Percentiles rank a stretch among this genome's conserved stretches.
Conservation (phyloP, 2,113 vertebrate genomes). For the Lampris megalopsis region DNA sequence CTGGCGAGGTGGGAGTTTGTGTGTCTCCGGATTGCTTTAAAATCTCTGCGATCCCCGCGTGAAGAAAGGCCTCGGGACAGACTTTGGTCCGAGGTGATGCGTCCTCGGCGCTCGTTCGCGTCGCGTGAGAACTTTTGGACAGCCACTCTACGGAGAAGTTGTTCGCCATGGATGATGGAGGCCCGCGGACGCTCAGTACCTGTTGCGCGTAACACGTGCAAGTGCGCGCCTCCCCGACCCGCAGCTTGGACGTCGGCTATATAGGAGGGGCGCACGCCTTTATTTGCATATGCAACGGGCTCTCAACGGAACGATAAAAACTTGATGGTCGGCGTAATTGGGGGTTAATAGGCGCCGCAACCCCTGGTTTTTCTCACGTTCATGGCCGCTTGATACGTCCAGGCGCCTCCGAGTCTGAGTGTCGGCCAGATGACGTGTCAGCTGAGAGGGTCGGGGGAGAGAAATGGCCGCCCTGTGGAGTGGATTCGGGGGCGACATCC, state of each 20-base stretch:
- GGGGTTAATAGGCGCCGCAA: constrained; percentile 74
- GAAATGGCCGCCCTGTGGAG: too few species aligned
- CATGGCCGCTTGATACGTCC: constrained; percentile 49
- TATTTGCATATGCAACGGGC: constrained; percentile 81
- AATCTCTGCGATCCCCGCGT: constrained; percentile 13
- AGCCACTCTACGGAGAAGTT: constrained; percentile 79
- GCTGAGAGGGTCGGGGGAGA: background rate
- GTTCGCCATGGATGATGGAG: constrained; percentile 48
- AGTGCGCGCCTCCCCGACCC: too few species aligned
- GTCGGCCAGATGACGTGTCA: constrained; percentile 63
- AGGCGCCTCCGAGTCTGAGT: constrained; percentile 81
- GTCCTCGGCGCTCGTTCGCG: background rate
- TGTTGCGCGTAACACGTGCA: too few species aligned
- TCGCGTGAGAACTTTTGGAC: constrained; percentile 69
- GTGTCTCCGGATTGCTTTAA: constrained; percentile 9
- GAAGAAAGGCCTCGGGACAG: background rate
- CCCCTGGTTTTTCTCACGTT: constrained; percentile 74
- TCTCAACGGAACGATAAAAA: constrained; percentile 76
- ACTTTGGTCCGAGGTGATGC: background rate
- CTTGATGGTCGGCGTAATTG: constrained; percentile 79
- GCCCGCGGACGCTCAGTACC: too few species aligned
- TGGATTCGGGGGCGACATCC: too few species aligned
- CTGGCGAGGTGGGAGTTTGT: constrained; percentile 51
- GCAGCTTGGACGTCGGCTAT: constrained; percentile 31
- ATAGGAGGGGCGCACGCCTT: constrained; percentile 56